A percentile compares a stretch with the other conserved stretches of the same genome.
Evolutionary conservation across 2,113 vertebrate genomes (phyloP).

Genomic region (Silurus meridionalis): DNA sequence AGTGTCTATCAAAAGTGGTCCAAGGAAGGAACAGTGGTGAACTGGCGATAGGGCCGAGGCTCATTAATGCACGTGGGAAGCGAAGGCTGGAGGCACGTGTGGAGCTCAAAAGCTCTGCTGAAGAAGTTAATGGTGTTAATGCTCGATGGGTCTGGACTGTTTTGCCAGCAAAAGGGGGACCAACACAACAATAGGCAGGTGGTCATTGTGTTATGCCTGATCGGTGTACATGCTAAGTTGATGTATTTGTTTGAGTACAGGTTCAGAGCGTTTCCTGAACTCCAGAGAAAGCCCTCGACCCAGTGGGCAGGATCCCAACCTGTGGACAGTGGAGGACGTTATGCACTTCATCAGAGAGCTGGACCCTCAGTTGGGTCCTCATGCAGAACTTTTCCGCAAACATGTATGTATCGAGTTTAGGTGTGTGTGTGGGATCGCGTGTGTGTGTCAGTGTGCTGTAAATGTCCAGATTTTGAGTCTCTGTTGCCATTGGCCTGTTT

Average conservation of each 20-base stretch:
- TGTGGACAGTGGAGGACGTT: conserved; percentile 94
- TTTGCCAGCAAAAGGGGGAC: too few relatives aligned
- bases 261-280: conserved; percentile 74
- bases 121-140: too few relatives aligned
- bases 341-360: conserved; percentile 93
- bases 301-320: conserved; percentile 82
- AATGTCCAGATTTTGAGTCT: neutral
- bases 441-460: neutral
- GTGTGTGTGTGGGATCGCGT: neutral
- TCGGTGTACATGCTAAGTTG: too few relatives aligned
- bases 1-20: too few relatives aligned
- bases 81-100: too few relatives aligned
- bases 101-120: too few relatives aligned
- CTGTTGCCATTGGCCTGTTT: conserved; percentile 7
- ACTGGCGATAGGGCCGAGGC: too few relatives aligned
- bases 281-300: conserved; percentile 70
- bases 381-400: conserved; percentile 95
- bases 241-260: conserved; percentile 57
- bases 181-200: too few relatives aligned
- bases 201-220: too few relatives aligned
- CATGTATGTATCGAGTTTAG: conserved; percentile 75
- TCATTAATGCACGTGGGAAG: too few relatives aligned
- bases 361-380: conserved; percentile 90
- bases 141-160: too few relatives aligned
- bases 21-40: too few relatives aligned